Percentiles rank a stretch among this genome's conserved stretches.
phyloP scores from a whole-genome alignment of 2,888 invertebrate genomes.

The Branchipolynoe longqiensis region DNA sequence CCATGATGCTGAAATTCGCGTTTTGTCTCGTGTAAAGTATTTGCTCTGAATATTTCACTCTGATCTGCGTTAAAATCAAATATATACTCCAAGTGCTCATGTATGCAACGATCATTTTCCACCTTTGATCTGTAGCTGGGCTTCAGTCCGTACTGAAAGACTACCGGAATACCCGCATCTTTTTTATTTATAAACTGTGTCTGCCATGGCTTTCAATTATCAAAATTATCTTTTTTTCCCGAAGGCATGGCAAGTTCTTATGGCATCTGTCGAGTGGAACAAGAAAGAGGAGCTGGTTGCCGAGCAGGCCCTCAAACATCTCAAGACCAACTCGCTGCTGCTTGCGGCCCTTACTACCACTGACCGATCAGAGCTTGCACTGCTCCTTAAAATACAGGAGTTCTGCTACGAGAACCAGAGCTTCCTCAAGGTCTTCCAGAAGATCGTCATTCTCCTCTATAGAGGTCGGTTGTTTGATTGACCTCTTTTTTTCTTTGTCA shows the following conservation, averaged over 20 bases:
- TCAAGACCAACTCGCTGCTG: conserved; percentile 89
- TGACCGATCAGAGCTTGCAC: conserved; percentile 92
- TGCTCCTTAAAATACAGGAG: conserved; percentile 96
- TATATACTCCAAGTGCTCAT: too few species aligned
- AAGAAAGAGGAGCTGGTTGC: conserved; percentile 98
- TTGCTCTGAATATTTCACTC: too few species aligned
- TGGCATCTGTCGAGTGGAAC: conserved; percentile 98
- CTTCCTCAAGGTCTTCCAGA: conserved; percentile 99
- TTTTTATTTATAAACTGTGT: too few species aligned
- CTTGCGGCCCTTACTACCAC: conserved; percentile 93
- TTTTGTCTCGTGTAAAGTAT: too few species aligned
- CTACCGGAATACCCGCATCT: too few species aligned
- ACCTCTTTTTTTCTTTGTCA: background rate
- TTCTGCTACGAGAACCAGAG: conserved; percentile 99
- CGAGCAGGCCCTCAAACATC: conserved; percentile 91
- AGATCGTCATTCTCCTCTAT: conserved; percentile 97
- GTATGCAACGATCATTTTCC: too few species aligned
- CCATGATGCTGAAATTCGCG: too few species aligned
- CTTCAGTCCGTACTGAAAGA: too few species aligned
- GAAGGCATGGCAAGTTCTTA: conserved; percentile 96
- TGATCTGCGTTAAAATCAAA: too few species aligned
- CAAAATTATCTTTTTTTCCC: too few species aligned
- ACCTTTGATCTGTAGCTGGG: too few species aligned
- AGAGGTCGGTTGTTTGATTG: conserved; percentile 90
- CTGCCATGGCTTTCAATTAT: too few species aligned